Base-by-base conservation (phyloP, 2,888 invertebrate species). In the Hyposoter didymator region DNA sequence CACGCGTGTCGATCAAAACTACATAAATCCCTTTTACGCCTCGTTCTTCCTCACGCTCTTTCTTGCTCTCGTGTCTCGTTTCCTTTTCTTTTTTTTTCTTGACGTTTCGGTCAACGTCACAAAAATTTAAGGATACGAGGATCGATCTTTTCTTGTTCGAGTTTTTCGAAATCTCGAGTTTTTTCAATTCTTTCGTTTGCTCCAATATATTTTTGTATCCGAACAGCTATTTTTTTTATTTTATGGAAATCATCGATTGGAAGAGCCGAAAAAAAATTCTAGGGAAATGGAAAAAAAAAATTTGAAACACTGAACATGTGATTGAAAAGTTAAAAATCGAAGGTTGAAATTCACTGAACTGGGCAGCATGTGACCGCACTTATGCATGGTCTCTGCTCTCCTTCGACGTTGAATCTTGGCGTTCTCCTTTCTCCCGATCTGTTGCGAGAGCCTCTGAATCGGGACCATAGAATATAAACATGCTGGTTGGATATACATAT, bases 361-460 rank as follows among this genome's bases (percentile, higher is more conserved):
- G 66, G 80, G 47, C 81, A 73, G 74, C 64, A 49, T 70, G 47
- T 67, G 49, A 49, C 62, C 55, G 64, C 59, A 69, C 70, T 70
- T 55, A 78, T 28, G 28, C 28, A 28, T 75, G 64, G 74, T 82
- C 59, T 62, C 67, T 49, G 49, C 52, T 43, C 74, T 35, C 66
- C 22, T 76, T 52, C 55, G 47, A 35, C 73, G 69, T 49, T 62
- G 67, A 69, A 78, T 73, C 64, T 82, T 84, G 66, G 62, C 70
- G 69, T 79, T 82, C 69, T 78, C 78, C 80, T 79, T 81, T 79
- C 78, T 84, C 81, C 76, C 62, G 67, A 49, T 22, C 67, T 59
- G 59, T 80, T 83, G 73, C 76, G 75, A 74, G 72, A 66, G 72
- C 52, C 32, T 49, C 78, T 69, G 78, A 84, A 84, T 84, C 67